Evolutionary conservation across 1,140 invertebrate species (phyloP).

Genomic region (Zaprionus taronus): DNA sequence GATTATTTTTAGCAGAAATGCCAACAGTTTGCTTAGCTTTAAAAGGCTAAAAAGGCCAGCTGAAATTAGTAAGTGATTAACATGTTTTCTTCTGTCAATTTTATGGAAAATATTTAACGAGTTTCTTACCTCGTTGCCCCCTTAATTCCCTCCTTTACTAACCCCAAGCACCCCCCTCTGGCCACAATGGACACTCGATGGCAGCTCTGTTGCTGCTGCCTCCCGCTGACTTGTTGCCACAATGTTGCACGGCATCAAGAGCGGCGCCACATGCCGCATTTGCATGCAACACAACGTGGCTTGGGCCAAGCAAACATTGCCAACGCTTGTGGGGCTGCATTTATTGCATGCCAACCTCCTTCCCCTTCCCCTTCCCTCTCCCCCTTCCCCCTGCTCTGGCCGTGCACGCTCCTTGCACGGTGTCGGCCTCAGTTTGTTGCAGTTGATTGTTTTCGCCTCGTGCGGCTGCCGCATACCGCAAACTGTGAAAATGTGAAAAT

Average conservation of each 20-base stretch:
- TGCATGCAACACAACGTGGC: constrained; percentile 66
- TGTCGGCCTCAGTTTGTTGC: constrained; percentile 49
- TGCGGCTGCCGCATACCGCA: constrained; percentile 63
- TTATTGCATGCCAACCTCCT: constrained; percentile 40
- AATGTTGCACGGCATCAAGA: constrained; percentile 54
- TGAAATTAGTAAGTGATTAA: not conserved
- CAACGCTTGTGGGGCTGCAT: constrained; percentile 33
- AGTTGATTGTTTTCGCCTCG: constrained; percentile 69
- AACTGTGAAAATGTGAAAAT: constrained; percentile 72
- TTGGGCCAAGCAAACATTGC: constrained; percentile 44
- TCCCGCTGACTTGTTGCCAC: constrained; percentile 60
- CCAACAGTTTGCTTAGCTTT: not conserved
- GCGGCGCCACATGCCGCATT: constrained; percentile 59
- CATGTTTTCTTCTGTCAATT: not conserved
- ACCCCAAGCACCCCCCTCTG: not conserved
- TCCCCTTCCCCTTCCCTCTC: constrained; percentile 3
- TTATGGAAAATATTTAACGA: not conserved
- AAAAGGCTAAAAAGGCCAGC: not conserved
- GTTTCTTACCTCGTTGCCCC: not conserved
- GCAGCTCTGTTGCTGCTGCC: constrained; percentile 9
- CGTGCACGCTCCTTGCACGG: not conserved
- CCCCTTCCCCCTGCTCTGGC: not conserved
- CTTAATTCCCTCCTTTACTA: no score
- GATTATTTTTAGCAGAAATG: no score
- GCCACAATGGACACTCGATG: constrained; percentile 2